Conservation (phyloP, 2,888 invertebrate species). For the Rosalia funebris region DNA sequence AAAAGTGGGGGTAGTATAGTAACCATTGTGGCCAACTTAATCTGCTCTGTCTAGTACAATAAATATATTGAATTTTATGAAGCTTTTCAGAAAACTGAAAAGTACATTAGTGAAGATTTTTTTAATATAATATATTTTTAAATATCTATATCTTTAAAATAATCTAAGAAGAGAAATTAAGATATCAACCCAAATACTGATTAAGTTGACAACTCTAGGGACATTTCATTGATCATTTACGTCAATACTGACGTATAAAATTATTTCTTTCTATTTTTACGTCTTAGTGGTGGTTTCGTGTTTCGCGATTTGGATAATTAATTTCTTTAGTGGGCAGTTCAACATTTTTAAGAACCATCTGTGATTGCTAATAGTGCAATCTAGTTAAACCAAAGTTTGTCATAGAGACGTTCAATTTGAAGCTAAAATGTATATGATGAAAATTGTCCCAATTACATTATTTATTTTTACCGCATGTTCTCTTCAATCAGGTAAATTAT, state of each 20-base stretch:
- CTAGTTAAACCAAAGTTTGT: neutral
- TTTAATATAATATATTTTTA: too few species aligned
- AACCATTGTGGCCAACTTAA: too few species aligned
- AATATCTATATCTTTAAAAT: too few species aligned
- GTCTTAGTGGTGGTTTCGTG: slow-evolving; percentile 15
- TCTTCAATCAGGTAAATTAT: slow-evolving; percentile 10
- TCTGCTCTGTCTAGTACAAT: too few species aligned
- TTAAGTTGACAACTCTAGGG: slow-evolving; percentile 11
- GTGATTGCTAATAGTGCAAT: too few species aligned
- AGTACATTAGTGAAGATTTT: too few species aligned
- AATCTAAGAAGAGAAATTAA: too few species aligned
- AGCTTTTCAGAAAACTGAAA: too few species aligned
- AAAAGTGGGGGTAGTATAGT: too few species aligned
- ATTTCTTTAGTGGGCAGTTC: neutral
- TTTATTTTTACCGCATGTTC: slow-evolving; percentile 14
- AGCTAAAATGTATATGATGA: slow-evolving; percentile 9
- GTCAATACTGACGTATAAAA: neutral
- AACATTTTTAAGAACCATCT: neutral
- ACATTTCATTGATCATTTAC: slow-evolving; percentile 13
- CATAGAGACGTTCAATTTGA: too few species aligned
- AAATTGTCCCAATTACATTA: slow-evolving; percentile 8
- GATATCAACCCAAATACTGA: too few species aligned
- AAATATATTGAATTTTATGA: too few species aligned
- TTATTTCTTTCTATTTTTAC: slow-evolving; percentile 13
- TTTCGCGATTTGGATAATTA: neutral